Conservation (phyloP, 2,888 invertebrate genomes). For the Ganaspis brasiliensis region DNA sequence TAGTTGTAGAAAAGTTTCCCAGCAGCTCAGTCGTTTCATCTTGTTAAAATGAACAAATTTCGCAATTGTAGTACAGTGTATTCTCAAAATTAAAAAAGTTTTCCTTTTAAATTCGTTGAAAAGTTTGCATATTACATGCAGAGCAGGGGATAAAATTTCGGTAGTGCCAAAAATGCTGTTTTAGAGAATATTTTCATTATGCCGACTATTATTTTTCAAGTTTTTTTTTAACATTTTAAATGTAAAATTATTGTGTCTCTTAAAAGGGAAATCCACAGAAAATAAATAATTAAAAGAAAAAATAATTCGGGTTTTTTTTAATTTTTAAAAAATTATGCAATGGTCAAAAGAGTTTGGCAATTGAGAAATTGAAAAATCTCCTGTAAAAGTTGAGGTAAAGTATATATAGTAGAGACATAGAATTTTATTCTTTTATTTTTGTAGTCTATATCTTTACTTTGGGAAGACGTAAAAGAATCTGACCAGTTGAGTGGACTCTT, state of each 20-base stretch:
- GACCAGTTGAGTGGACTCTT: not conserved
- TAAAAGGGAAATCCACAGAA: too few relatives aligned
- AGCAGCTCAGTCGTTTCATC: slow-evolving; percentile 1
- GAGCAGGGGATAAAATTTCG: not conserved
- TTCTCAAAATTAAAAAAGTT: slow-evolving; percentile 20
- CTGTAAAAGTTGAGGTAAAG: too few relatives aligned
- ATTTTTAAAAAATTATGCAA: too few relatives aligned
- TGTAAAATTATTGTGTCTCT: not conserved
- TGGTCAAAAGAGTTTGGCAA: too few relatives aligned
- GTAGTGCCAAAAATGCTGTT: not conserved
- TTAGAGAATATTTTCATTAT: not conserved
- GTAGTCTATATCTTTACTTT: not conserved
- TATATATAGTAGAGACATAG: too few relatives aligned
- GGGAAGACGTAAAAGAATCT: not conserved
- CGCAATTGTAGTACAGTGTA: slow-evolving; percentile 15
- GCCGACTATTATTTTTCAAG: not conserved
- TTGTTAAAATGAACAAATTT: slow-evolving; percentile 15
- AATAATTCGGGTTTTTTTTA: too few relatives aligned
- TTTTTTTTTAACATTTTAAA: not conserved
- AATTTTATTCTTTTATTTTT: not conserved
- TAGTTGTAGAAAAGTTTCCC: not conserved
- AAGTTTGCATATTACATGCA: not conserved
- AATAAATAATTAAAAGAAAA: too few relatives aligned
- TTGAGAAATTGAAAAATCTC: too few relatives aligned
- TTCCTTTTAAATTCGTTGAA: slow-evolving; percentile 10